phyloP scores from a whole-genome alignment of 2,113 vertebrate species.

The Phrynosoma platyrhinos region DNA sequence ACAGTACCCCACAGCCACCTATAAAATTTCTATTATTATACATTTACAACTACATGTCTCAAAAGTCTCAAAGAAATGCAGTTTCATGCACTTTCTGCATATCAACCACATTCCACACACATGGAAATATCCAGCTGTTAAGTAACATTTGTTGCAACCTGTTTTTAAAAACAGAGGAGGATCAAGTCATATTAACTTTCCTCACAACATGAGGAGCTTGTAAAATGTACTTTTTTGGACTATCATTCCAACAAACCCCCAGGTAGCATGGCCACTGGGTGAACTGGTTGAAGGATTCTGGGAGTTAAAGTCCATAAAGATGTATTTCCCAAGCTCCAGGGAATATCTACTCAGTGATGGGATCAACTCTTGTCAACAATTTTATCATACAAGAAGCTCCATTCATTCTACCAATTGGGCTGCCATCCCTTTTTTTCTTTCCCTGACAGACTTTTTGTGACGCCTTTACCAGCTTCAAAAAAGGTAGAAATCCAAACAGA shows the following conservation, averaged over 20 bases:
- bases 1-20: background rate
- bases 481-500: background rate
- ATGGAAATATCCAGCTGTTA: background rate
- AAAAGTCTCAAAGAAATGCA: background rate
- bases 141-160: background rate
- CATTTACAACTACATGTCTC: background rate
- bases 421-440: background rate
- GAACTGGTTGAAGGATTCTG: too few species aligned
- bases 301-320: too few species aligned
- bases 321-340: too few species aligned
- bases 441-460: background rate
- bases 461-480: background rate
- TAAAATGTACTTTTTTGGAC: background rate
- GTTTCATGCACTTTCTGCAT: background rate
- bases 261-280: too few species aligned
- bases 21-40: conserved; percentile 15
- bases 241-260: too few species aligned
- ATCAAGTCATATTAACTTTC: background rate
- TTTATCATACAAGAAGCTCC: background rate
- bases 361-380: background rate
- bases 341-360: background rate
- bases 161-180: background rate
- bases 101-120: background rate
- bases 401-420: too few species aligned
- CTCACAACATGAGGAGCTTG: background rate